A percentile compares a stretch with the other conserved stretches of the same genome.
Evolutionary conservation across 2,797 vertebrate genomes (phyloP).

Genomic region (Poecilia wingei): DNA sequence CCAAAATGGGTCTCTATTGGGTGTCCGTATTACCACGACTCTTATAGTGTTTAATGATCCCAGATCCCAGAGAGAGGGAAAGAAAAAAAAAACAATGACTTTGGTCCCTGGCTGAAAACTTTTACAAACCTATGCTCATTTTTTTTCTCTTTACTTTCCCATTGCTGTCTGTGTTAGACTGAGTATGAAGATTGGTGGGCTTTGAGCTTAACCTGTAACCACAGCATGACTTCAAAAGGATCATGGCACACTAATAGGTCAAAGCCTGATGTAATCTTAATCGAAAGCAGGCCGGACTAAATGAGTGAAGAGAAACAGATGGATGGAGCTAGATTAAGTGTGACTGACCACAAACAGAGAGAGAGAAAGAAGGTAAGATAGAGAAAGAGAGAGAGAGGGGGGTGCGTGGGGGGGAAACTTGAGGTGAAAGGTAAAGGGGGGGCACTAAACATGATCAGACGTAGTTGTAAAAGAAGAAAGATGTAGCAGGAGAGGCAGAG

Average conservation of each 20-base stretch:
- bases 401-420: slow-evolving; percentile 47
- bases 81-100: slow-evolving; percentile 50
- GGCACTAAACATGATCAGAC: slow-evolving; percentile 49
- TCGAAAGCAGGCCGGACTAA: slow-evolving; percentile 73
- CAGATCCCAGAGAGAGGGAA: slow-evolving; percentile 36
- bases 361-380: slow-evolving; percentile 58
- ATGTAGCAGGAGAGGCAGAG: slow-evolving; percentile 11
- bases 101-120: slow-evolving; percentile 60
- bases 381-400: slow-evolving; percentile 41
- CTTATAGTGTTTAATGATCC: slow-evolving; percentile 73
- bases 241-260: slow-evolving; percentile 80
- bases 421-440: slow-evolving; percentile 47
- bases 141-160: slow-evolving; percentile 21
- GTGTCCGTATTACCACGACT: slow-evolving; percentile 69
- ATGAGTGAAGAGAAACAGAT: slow-evolving; percentile 83
- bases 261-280: slow-evolving; percentile 84
- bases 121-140: slow-evolving; percentile 58
- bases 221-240: slow-evolving; percentile 80
- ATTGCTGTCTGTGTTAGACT: slow-evolving; percentile 64
- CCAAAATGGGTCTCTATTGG: slow-evolving; percentile 61
- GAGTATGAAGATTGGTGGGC: slow-evolving; percentile 71
- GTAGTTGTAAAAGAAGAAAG: slow-evolving; percentile 38
- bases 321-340: slow-evolving; percentile 79
- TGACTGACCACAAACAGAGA: slow-evolving; percentile 82
- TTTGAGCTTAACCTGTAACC: slow-evolving; percentile 80